These are phyloP conservation scores for Agrochola circellaris DNA, from an alignment of 2,888 invertebrate species.

Conservation along the genomic window DNA sequence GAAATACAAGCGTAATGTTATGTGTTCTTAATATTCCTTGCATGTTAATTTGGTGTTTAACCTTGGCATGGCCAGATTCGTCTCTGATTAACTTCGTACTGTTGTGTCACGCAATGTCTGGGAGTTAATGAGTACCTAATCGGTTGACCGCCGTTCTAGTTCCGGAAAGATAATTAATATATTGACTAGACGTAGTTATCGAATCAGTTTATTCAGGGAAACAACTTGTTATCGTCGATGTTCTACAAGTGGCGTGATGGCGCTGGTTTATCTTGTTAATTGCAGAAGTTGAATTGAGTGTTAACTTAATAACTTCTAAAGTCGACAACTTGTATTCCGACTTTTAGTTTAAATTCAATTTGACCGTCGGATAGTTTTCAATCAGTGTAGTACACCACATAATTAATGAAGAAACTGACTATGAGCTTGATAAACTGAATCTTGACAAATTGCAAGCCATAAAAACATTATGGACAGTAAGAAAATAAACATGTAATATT, in stretches of 20 bases:
- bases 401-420: neutral
- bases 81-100: constrained; percentile 34
- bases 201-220: constrained; percentile 14
- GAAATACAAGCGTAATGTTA: neutral
- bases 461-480: neutral
- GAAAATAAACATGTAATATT: neutral
- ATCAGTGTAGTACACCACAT: neutral
- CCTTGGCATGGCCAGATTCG: constrained; percentile 31
- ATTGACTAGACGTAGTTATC: constrained; percentile 29
- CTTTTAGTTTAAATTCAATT: neutral
- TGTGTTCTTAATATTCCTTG: constrained; percentile 12
- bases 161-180: constrained; percentile 40
- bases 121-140: constrained; percentile 17
- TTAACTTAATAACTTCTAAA: neutral
- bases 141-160: constrained; percentile 28
- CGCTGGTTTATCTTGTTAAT: constrained; percentile 15
- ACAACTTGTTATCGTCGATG: constrained; percentile 37
- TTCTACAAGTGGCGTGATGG: constrained; percentile 13
- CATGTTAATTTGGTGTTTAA: constrained; percentile 35
- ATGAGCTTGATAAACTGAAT: neutral
- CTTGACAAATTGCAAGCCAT: neutral
- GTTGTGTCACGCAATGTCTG: constrained; percentile 36
- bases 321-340: neutral
- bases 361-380: neutral
- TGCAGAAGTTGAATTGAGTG: neutral